Evolutionary conservation across 1,140 invertebrate species (phyloP), one percentile per base, ranked within the genome.

Genomic region (Holotrichia oblita): DNA sequence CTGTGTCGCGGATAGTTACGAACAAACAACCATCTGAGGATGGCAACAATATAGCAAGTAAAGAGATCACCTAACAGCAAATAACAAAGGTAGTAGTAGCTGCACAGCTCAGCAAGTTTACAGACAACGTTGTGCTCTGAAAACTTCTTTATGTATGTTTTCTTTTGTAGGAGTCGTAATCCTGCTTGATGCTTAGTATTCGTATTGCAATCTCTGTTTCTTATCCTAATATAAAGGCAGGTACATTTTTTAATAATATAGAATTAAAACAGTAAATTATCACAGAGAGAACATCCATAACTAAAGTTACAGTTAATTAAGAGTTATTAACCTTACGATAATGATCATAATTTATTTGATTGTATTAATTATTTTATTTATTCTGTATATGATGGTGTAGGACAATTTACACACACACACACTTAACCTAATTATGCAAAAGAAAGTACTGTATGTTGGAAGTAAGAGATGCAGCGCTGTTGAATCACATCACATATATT

Each of bases 41-140:
- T 17, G 48, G 2, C 12, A 55, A 55, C 48, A 55, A 55, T 17
- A 55, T 17, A 55, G 17, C 14, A 55, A 55, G 14, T 17, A n/a
- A 17, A 14, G 48, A 17, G 48, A 55, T 55, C 17, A 55, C 12
- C 17, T 14, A 55, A n/a, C 48, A 55, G 17, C 48, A 55, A 55
- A 55, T 6, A 55, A 55, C 48, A 55, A 17, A 6, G 48, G 12
- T 55, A 17, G 12, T 6, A 17, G 48, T 7, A 6, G 48, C 6
- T 55, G 48, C 48, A 55, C 48, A 55, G 14, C 48, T 55, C 48
- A 55, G 48, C 48, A 17, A 55, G 48, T 55, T 55, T 55, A 6
- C 48, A 55, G n/a, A 55, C 48, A 55, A 55, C 6, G 14, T 17
- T 14, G 14, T 17, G 14, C 17, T 55, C 7, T 6, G 48, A 55